A percentile compares a stretch with the other conserved stretches of the same genome.
phyloP scores from a whole-genome alignment of 2,888 invertebrate genomes.

The Elegia similella region DNA sequence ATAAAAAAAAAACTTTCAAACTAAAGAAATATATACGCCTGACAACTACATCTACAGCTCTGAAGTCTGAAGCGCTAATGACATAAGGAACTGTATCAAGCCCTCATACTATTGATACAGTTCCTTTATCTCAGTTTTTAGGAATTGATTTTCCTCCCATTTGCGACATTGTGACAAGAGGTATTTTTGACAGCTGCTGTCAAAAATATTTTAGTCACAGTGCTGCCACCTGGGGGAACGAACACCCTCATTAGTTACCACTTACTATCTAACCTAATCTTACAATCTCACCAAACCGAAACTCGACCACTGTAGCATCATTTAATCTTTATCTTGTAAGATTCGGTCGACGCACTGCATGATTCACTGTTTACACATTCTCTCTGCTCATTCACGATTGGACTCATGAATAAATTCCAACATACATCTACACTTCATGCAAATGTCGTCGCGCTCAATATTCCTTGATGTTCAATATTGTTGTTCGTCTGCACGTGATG shows the following conservation, averaged over 20 bases:
- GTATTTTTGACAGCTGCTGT: too few relatives aligned
- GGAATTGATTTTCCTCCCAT: too few relatives aligned
- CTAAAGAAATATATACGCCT: too few relatives aligned
- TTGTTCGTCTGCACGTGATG: not conserved
- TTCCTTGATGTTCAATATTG: not conserved
- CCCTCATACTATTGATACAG: too few relatives aligned
- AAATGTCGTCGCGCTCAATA: not conserved
- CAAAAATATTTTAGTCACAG: too few relatives aligned
- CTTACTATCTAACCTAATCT: not conserved
- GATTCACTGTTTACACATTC: constrained; percentile 9
- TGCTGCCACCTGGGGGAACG: too few relatives aligned
- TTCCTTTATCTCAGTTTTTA: too few relatives aligned
- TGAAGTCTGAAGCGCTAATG: too few relatives aligned
- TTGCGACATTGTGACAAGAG: too few relatives aligned
- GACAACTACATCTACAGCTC: too few relatives aligned
- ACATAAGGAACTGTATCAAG: too few relatives aligned
- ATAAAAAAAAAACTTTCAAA: too few relatives aligned
- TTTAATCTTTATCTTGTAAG: not conserved
- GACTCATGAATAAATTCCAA: not conserved
- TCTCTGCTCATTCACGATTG: not conserved
- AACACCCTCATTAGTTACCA: not conserved
- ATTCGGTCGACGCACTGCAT: constrained; percentile 22
- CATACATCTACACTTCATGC: not conserved
- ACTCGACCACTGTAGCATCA: not conserved
- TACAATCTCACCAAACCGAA: not conserved